A percentile compares a stretch with the other conserved stretches of the same genome.
phyloP scores from a whole-genome alignment of 2,113 vertebrate genomes.

The Saccopteryx leptura region DNA sequence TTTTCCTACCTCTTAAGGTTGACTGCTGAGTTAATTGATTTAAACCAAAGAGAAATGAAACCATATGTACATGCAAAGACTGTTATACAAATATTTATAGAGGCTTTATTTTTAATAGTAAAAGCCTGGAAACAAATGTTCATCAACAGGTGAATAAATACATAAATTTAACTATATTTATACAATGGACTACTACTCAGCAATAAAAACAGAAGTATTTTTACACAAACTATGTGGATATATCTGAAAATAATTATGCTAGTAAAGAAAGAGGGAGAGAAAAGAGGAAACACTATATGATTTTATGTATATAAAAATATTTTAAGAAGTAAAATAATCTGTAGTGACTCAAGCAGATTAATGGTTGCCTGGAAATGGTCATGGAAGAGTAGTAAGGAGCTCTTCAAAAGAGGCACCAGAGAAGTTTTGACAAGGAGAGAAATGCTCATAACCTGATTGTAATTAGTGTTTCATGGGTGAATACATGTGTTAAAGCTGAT shows the following conservation, averaged over 20 bases:
- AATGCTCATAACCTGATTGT: neutral
- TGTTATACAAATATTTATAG: constrained; percentile 9
- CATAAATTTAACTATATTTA: neutral
- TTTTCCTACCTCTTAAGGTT: neutral
- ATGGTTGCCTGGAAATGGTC: neutral
- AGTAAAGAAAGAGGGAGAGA: constrained; percentile 8
- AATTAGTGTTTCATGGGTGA: neutral
- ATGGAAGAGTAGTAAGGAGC: neutral
- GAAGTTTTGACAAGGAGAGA: neutral
- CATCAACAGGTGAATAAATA: constrained; percentile 2
- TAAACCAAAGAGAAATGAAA: constrained; percentile 39
- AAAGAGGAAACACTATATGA: neutral
- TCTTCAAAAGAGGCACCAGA: neutral
- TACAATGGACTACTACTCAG: neutral
- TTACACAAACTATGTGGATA: neutral
- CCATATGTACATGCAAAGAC: neutral
- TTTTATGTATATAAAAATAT: neutral
- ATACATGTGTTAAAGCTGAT: neutral
- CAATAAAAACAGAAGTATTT: constrained; percentile 21
- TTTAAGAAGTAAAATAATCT: neutral
- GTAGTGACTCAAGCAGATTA: neutral
- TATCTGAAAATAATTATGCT: constrained; percentile 37
- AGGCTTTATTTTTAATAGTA: neutral
- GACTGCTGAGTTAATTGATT: neutral
- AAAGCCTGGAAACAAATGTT: neutral